These are phyloP conservation scores for Torymus auratus DNA, from an alignment of 2,888 invertebrate genomes.

Conservation along the genomic window DNA sequence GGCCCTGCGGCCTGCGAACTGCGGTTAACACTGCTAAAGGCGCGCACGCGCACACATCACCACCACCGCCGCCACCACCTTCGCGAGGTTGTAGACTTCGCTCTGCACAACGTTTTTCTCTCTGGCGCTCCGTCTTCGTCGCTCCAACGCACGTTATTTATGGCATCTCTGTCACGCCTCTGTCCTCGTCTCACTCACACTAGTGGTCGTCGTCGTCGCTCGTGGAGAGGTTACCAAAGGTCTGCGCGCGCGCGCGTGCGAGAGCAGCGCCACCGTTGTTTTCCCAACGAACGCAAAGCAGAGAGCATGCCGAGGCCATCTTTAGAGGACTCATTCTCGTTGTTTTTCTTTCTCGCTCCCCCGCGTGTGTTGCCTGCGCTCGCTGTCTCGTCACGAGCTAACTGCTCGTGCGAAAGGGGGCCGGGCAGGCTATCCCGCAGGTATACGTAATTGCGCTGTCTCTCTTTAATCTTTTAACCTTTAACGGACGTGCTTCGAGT, in stretches of 20 bases:
- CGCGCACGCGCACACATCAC: constrained; percentile 20
- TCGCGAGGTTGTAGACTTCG: neutral
- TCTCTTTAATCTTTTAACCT: constrained; percentile 17
- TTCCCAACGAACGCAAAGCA: neutral
- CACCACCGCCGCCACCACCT: neutral
- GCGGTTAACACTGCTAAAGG: neutral
- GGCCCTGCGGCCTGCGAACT: neutral
- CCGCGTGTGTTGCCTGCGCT: no score
- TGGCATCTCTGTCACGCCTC: constrained; percentile 46
- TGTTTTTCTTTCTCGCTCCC: no score
- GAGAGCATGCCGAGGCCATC: constrained; percentile 15
- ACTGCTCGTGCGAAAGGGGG: no score
- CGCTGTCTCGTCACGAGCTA: no score
- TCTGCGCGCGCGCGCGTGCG: neutral
- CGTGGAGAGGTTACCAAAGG: constrained; percentile 27
- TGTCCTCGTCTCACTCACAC: constrained; percentile 20
- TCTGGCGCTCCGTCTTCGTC: neutral
- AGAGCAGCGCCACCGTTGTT: constrained; percentile 32
- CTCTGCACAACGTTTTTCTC: constrained; percentile 26
- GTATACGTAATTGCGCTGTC: neutral
- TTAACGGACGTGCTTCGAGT: constrained; percentile 8
- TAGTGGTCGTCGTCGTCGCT: neutral
- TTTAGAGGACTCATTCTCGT: constrained; percentile 1
- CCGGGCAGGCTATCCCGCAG: no score
- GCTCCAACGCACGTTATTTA: constrained; percentile 28